Base-by-base conservation (phyloP, 2,888 invertebrate genomes). In the Cheilosia variabilis region DNA sequence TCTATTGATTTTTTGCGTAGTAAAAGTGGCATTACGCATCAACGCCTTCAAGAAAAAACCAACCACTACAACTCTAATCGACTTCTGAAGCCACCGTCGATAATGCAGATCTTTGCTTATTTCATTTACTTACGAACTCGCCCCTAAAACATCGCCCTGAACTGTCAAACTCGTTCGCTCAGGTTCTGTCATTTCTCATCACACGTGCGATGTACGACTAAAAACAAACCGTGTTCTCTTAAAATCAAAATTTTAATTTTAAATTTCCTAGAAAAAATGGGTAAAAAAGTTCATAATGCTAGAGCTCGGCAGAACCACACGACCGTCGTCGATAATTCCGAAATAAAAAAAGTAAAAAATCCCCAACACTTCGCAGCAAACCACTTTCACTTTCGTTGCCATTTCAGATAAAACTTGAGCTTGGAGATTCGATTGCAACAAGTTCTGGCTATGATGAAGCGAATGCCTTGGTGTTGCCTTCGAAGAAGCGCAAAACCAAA, bases 391-490 rank as follows among this genome's bases (percentile, higher is more conserved):
- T 37, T 17, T 24, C 5, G 2, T 5, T n/a, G 13, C 1, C 0
- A 10, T 92, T 91, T 63, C 89, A 96, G 96, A 95, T 97, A 57
- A 92, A 94, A 92, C 90, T 97, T 73, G 95, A 96, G 80, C 93
- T 96, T 65, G 88, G 88, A 41, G 90, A 93, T 62, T 82, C 69
- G 0, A 90, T 91, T n/a, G 91, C 92, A 82, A 95, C 94, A 86
- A 93, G 93, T 92, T 93, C 93, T 0, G 93, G 94, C 17, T 96
- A 95, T 90, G 96, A 97, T 90, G 93, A 94, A 13, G 95, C 96
- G 83, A 98, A 98, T 92, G 93, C 95, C 0, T 91, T 98, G 88
- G 97, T 96, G 4, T 92, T 98, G 84, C 98, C 98, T 0, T 96
- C 96, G 0, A 93, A 95, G 88, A 98, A 98, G 90, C 93, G 97